These are phyloP conservation scores for Tipula lateralis DNA, from an alignment of 2,888 invertebrate genomes.

Conservation along the genomic window DNA sequence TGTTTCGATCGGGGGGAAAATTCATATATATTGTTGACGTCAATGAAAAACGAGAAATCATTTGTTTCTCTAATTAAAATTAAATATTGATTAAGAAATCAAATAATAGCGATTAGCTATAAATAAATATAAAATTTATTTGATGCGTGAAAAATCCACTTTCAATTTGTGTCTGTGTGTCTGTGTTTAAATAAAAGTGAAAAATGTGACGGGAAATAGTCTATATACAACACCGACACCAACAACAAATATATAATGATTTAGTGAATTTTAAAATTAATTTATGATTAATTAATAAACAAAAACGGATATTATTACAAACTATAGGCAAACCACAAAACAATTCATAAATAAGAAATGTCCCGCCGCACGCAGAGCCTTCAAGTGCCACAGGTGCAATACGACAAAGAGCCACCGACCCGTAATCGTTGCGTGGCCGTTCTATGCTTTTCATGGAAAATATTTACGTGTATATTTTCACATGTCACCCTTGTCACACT, in stretches of 20 bases:
- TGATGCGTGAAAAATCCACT: background rate
- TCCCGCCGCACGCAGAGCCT: slow-evolving; percentile 31
- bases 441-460: slow-evolving; percentile 61
- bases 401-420: slow-evolving; percentile 31
- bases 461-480: slow-evolving; percentile 79
- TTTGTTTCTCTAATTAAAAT: background rate
- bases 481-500: slow-evolving; percentile 82
- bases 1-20: background rate
- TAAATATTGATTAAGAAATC: slow-evolving; percentile 11
- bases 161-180: background rate
- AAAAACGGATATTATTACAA: background rate
- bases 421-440: slow-evolving; percentile 44
- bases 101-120: background rate
- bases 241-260: background rate
- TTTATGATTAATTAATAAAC: background rate
- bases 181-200: background rate
- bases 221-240: background rate
- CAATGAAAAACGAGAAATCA: background rate
- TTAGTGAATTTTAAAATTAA: background rate
- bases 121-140: background rate
- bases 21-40: background rate
- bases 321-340: background rate
- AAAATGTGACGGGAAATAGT: background rate
- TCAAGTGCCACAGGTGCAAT: slow-evolving; percentile 6
- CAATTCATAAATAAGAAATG: background rate